These are phyloP conservation scores for Porites lutea DNA, from an alignment of 64 coral and sea anemone genomes.

Conservation along the genomic window DNA sequence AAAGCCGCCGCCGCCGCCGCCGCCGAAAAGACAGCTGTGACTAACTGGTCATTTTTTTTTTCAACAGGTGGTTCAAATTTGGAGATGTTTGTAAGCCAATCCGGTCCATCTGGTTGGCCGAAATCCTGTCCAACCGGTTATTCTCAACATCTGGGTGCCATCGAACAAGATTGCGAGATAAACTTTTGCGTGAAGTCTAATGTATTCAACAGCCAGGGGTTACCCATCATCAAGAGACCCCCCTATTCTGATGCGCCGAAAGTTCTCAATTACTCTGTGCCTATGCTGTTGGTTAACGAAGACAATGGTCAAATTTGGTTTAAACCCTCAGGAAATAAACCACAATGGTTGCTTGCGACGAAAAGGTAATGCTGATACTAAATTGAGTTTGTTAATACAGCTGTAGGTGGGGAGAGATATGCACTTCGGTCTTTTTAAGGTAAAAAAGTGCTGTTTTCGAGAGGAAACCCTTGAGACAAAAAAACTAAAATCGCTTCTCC, in stretches of 20 bases:
- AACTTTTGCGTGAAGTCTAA: constrained; percentile 82
- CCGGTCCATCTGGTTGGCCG: constrained; percentile 72
- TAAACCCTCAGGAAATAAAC: constrained; percentile 29
- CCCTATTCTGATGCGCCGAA: constrained; percentile 66
- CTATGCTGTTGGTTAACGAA: constrained; percentile 82
- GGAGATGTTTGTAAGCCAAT: not conserved
- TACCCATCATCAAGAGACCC: constrained; percentile 81
- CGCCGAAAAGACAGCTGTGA: too few species aligned
- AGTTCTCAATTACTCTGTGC: constrained; percentile 73
- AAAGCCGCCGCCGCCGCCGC: too few species aligned
- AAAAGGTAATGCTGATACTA: constrained; percentile 35
- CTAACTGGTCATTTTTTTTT: too few species aligned
- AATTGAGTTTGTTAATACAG: too few species aligned
- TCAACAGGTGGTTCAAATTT: constrained; percentile 40
- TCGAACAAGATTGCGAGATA: constrained; percentile 91
- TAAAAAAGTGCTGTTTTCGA: too few species aligned
- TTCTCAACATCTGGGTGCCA: constrained; percentile 86
- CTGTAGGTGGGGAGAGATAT: too few species aligned
- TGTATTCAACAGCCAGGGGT: constrained; percentile 52
- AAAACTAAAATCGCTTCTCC: too few species aligned
- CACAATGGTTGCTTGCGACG: constrained; percentile 69
- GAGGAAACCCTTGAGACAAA: too few species aligned
- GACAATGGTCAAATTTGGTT: constrained; percentile 68
- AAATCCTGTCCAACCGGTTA: constrained; percentile 89
- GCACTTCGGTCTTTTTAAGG: too few species aligned